Evolutionary conservation across 2,113 vertebrate genomes (phyloP).

Genomic region (Podocnemis expansa): DNA sequence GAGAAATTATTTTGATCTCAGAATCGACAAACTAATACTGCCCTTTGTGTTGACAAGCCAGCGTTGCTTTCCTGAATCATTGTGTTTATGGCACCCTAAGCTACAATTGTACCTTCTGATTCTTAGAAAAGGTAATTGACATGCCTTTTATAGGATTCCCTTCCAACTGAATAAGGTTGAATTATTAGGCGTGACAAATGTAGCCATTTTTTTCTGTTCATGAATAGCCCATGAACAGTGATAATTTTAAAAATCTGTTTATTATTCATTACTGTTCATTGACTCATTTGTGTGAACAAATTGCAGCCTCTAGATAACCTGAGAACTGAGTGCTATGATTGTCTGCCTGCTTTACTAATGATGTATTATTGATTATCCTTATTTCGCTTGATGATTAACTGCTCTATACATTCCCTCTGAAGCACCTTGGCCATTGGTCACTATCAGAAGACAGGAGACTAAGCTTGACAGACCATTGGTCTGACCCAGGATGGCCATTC

Average conservation of each 20-base stretch:
- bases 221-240: accelerated
- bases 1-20: background rate
- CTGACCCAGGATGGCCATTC: background rate
- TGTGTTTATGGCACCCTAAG: background rate
- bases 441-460: too few relatives aligned
- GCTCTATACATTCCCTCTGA: too few relatives aligned
- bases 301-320: background rate
- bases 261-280: background rate
- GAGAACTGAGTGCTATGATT: background rate
- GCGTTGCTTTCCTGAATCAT: background rate
- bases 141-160: background rate
- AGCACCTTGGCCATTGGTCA: too few relatives aligned
- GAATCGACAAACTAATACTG: background rate
- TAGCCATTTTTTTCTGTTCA: background rate
- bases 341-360: background rate
- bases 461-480: too few relatives aligned
- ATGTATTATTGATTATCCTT: background rate
- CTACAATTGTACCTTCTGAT: background rate
- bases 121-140: background rate
- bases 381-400: background rate
- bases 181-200: background rate
- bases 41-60: background rate
- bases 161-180: background rate
- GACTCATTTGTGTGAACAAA: background rate
- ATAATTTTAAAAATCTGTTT: background rate